phyloP scores from a whole-genome alignment of 1,140 invertebrate genomes.

The Dysdera silvatica region DNA sequence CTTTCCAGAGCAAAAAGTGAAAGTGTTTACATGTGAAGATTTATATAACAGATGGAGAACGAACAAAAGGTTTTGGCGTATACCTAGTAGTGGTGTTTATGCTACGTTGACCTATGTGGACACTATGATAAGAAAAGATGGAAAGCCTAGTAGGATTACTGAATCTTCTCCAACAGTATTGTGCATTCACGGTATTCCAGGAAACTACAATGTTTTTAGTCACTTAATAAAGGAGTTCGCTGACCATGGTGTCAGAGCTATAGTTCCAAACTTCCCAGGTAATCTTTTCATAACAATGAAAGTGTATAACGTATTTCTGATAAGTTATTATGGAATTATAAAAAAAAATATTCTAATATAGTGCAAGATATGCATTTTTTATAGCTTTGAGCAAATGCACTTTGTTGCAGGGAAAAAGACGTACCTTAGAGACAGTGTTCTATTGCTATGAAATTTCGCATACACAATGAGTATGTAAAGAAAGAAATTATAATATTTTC shows the following conservation, averaged over 20 bases:
- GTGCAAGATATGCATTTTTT: no score
- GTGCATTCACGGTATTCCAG: slow-evolving; percentile 31
- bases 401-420: no score
- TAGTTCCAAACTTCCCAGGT: slow-evolving; percentile 33
- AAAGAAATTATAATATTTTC: no score
- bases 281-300: no score
- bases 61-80: background rate
- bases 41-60: slow-evolving; percentile 30
- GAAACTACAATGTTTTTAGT: slow-evolving; percentile 28
- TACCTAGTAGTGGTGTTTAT: slow-evolving; percentile 16
- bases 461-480: no score
- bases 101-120: slow-evolving; percentile 28
- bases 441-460: no score
- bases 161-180: slow-evolving; percentile 12
- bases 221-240: slow-evolving; percentile 27
- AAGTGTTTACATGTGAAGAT: slow-evolving; percentile 24
- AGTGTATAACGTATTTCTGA: no score
- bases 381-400: no score
- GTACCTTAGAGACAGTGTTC: no score
- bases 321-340: no score
- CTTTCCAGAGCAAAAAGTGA: slow-evolving; percentile 1
- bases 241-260: slow-evolving; percentile 15
- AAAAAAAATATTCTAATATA: no score
- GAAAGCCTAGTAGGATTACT: background rate
- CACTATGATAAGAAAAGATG: background rate